A percentile compares a stretch with the other conserved stretches of the same genome.
Evolutionary conservation across 2,888 invertebrate genomes (phyloP).

Genomic region (Idaea dimidiata): DNA sequence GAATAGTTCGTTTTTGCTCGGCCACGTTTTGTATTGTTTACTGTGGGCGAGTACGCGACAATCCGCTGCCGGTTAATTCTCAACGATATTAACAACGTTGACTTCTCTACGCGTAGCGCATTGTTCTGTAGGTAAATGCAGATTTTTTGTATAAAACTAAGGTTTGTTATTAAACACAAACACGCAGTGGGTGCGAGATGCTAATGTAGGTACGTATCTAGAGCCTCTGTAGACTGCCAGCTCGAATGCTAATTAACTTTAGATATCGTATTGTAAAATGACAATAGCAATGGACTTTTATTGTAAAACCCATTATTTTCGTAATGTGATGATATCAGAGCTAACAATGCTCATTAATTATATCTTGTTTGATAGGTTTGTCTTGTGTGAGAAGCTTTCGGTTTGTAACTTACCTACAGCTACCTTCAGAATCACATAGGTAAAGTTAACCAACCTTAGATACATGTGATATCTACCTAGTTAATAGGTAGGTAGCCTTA

Average conservation of each 20-base stretch:
- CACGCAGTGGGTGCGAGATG: slow-evolving; percentile 48
- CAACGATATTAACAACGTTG: slow-evolving; percentile 67
- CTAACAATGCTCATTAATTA: slow-evolving; percentile 28
- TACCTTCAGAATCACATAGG: neutral
- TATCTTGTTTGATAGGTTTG: slow-evolving; percentile 6
- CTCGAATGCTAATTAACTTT: slow-evolving; percentile 62
- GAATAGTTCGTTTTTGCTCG: slow-evolving; percentile 76
- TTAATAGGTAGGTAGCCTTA: too few relatives aligned
- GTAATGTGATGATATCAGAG: slow-evolving; percentile 22
- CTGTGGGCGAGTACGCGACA: slow-evolving; percentile 70
- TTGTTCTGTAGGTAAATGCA: slow-evolving; percentile 71
- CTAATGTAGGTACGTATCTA: too few relatives aligned
- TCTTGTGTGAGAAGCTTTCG: slow-evolving; percentile 2
- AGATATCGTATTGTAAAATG: slow-evolving; percentile 48
- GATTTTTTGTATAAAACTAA: slow-evolving; percentile 67
- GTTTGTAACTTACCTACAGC: too few relatives aligned
- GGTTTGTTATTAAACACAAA: slow-evolving; percentile 67
- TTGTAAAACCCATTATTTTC: slow-evolving; percentile 28
- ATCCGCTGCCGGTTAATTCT: slow-evolving; percentile 77
- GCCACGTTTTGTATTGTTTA: slow-evolving; percentile 77
- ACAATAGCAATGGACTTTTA: slow-evolving; percentile 41
- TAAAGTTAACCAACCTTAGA: neutral
- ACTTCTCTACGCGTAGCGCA: slow-evolving; percentile 63
- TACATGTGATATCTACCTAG: neutral
- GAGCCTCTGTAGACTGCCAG: slow-evolving; percentile 12